Conservation (phyloP, 2,113 vertebrate genomes). For the Deroptyus accipitrinus region DNA sequence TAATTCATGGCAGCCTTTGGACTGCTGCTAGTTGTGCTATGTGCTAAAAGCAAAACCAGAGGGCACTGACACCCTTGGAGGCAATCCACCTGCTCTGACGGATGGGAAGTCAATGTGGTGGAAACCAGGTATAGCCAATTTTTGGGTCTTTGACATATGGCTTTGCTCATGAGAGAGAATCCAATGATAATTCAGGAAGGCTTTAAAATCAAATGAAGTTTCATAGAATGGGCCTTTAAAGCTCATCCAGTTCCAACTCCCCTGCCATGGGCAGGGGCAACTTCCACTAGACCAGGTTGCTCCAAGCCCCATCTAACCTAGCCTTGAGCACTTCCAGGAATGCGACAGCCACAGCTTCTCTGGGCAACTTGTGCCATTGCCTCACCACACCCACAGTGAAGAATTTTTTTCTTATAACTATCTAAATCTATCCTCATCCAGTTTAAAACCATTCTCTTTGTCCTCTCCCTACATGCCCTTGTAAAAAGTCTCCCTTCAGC, state of each 20-base stretch:
- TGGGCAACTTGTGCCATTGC: not conserved
- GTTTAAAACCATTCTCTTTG: not conserved
- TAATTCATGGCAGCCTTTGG: not conserved
- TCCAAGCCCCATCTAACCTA: not conserved
- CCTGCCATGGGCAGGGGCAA: not conserved
- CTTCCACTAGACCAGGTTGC: not conserved
- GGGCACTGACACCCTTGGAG: not conserved
- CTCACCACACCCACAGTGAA: not conserved
- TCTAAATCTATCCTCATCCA: not conserved
- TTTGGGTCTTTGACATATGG: not conserved
- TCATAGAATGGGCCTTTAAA: not conserved
- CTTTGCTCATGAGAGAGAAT: not conserved
- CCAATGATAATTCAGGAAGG: not conserved
- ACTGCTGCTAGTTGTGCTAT: not conserved
- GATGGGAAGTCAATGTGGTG: not conserved
- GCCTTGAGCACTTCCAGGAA: not conserved
- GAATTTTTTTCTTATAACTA: not conserved
- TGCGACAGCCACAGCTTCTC: not conserved
- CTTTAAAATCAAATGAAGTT: not conserved
- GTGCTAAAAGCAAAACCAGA: not conserved
- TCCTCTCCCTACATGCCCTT: not conserved
- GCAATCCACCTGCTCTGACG: not conserved
- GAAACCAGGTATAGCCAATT: not conserved
- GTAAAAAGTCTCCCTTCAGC: not conserved
- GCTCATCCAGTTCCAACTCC: not conserved